Conservation (phyloP, 2,797 vertebrate species). For the Lacerta agilis region DNA sequence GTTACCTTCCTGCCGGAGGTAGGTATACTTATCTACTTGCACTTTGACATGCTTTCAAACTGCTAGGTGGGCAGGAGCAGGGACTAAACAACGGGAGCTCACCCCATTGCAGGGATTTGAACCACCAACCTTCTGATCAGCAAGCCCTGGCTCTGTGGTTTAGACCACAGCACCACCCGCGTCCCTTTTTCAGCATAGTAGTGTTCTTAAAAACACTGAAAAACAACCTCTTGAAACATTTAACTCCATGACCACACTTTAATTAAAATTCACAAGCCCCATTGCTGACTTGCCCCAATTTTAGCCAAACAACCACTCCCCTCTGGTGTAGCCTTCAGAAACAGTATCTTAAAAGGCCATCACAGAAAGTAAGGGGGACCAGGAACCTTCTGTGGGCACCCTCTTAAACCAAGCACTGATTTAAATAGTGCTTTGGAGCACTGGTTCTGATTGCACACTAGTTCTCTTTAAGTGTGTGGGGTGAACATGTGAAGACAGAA, state of each 20-base stretch:
- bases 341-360: background rate
- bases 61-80: too few species aligned
- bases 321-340: background rate
- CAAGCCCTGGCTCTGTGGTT: too few species aligned
- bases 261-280: background rate
- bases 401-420: background rate
- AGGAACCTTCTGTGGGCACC: too few species aligned
- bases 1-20: too few species aligned
- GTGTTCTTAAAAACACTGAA: background rate
- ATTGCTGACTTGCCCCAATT: background rate
- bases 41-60: too few species aligned
- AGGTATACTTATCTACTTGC: too few species aligned
- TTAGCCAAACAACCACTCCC: background rate
- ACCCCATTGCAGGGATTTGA: too few species aligned
- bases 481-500: too few species aligned
- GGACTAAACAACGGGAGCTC: too few species aligned
- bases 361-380: background rate
- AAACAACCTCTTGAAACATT: background rate
- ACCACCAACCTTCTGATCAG: too few species aligned
- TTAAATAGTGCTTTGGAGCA: background rate
- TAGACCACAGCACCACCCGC: too few species aligned
- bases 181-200: background rate
- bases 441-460: background rate
- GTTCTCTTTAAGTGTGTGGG: background rate
- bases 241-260: background rate